These are phyloP conservation scores for Harpagoxenus sublaevis DNA, from an alignment of 2,888 invertebrate species.

Conservation along the genomic window DNA sequence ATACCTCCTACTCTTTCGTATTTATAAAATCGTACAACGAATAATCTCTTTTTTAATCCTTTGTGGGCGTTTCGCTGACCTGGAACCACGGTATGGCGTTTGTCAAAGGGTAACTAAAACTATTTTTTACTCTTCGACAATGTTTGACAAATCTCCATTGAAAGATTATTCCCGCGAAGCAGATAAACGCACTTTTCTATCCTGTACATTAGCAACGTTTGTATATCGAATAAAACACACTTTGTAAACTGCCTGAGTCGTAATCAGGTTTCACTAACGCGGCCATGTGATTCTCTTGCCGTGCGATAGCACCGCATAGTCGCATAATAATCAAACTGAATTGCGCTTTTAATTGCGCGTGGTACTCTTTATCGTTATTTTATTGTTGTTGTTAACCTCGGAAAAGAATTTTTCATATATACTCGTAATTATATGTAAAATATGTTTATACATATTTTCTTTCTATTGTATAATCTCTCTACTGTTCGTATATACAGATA, in stretches of 20 bases:
- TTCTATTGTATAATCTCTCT: no score
- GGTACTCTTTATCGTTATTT: background rate
- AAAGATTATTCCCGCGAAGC: constrained; percentile 33
- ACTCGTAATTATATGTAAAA: no score
- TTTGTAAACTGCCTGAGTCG: constrained; percentile 1
- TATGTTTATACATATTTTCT: no score
- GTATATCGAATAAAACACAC: constrained; percentile 18
- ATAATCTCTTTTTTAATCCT: constrained; percentile 26
- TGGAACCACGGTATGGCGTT: constrained; percentile 6
- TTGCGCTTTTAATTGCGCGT: background rate
- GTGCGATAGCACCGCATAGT: background rate
- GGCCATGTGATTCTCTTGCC: constrained; percentile 3
- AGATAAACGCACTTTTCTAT: constrained; percentile 28
- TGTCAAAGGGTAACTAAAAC: constrained; percentile 39
- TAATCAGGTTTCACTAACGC: constrained; percentile 22
- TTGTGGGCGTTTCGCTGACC: constrained; percentile 38
- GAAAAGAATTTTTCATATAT: background rate
- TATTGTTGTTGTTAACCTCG: background rate
- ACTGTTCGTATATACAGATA: no score
- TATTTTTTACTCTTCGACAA: constrained; percentile 34
- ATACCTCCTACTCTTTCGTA: background rate
- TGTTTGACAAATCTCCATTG: constrained; percentile 23
- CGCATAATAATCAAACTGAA: background rate
- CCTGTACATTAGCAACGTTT: constrained; percentile 22
- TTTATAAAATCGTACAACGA: constrained; percentile 34